Evolutionary conservation across 2,888 invertebrate genomes (phyloP).

Genomic region (Philopedon plagiatum): DNA sequence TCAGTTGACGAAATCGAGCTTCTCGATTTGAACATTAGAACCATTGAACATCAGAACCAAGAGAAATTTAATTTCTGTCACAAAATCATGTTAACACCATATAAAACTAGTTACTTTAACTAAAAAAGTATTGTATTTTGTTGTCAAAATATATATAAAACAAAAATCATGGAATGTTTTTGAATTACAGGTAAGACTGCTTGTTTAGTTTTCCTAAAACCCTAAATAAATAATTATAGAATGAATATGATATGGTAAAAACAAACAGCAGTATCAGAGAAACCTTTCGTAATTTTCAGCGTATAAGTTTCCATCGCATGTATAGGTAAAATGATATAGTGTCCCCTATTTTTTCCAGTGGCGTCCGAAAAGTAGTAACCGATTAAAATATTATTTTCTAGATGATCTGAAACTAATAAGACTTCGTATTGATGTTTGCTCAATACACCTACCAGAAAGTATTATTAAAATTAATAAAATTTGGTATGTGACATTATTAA

Average conservation of each 20-base stretch:
- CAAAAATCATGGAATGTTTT: not conserved
- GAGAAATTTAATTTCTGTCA: not conserved
- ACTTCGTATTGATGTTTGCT: too few species aligned
- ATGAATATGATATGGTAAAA: not conserved
- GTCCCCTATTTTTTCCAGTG: constrained; percentile 22
- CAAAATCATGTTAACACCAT: not conserved
- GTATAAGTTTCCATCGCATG: constrained; percentile 28
- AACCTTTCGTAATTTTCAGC: constrained; percentile 26
- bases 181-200: not conserved
- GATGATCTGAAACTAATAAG: not conserved
- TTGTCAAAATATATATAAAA: not conserved
- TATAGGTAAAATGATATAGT: constrained; percentile 44
- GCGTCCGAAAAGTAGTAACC: not conserved
- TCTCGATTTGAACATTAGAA: constrained; percentile 37
- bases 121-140: too few species aligned
- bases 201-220: not conserved
- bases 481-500: too few species aligned
- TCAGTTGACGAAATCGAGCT: not conserved
- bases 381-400: too few species aligned
- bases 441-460: too few species aligned
- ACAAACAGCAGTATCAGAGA: constrained; percentile 19
- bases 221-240: constrained; percentile 16
- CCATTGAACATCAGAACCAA: not conserved
- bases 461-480: too few species aligned
- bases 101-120: too few species aligned